phyloP scores from a whole-genome alignment of 2,888 invertebrate species.

The Drosophila gaucha region DNA sequence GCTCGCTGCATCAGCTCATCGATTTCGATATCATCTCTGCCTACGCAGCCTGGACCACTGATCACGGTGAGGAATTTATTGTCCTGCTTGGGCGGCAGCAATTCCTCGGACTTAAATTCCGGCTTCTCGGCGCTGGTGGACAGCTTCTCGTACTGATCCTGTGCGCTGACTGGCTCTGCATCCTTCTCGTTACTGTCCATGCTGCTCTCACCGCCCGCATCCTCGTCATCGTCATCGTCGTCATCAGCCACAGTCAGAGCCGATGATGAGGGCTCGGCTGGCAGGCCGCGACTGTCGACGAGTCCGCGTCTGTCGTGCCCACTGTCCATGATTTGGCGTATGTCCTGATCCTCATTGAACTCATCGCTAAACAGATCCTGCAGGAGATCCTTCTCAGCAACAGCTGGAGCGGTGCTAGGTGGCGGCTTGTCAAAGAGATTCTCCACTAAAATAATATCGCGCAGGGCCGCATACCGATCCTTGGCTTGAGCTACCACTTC shows the following conservation, averaged over 20 bases:
- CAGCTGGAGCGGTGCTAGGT: constrained; percentile 26
- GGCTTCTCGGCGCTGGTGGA: constrained; percentile 70
- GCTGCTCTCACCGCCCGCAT: constrained; percentile 82
- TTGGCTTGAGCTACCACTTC: constrained; percentile 85
- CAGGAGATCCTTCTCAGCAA: constrained; percentile 70
- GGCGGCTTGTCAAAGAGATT: constrained; percentile 85
- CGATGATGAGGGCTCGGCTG: constrained; percentile 79
- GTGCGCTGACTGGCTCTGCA: constrained; percentile 59
- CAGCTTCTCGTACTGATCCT: constrained; percentile 78
- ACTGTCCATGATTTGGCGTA: constrained; percentile 85
- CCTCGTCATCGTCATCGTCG: constrained; percentile 79
- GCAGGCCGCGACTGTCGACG: constrained; percentile 77
- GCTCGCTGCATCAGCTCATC: constrained; percentile 85
- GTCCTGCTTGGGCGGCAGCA: constrained; percentile 66
- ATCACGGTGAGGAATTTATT: constrained; percentile 77
- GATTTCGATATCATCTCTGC: constrained; percentile 84
- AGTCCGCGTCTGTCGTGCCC: constrained; percentile 78
- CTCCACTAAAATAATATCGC: constrained; percentile 90
- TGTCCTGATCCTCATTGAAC: constrained; percentile 84
- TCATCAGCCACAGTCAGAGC: constrained; percentile 82
- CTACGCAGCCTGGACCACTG: constrained; percentile 50
- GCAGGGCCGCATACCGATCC: constrained; percentile 92
- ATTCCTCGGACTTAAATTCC: constrained; percentile 51
- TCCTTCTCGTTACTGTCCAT: constrained; percentile 82
- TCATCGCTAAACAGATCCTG: constrained; percentile 82